These are phyloP conservation scores for Enteromius paludinosus DNA, from an alignment of 2,797 vertebrate genomes.

Conservation along the genomic window DNA sequence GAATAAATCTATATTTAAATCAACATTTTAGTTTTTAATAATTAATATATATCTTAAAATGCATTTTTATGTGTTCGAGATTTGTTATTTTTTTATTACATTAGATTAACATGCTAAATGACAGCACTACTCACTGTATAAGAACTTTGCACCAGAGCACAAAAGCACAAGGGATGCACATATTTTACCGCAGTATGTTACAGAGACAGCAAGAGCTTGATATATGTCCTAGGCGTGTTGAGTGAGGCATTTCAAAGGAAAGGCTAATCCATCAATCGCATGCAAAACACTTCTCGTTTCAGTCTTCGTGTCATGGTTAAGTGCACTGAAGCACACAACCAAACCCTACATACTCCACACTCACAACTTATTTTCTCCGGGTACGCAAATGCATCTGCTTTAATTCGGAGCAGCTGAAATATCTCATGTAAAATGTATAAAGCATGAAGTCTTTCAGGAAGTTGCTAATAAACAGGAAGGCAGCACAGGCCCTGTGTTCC, in stretches of 20 bases:
- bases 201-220: constrained; percentile 17
- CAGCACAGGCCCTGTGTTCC: constrained; percentile 33
- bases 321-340: constrained; percentile 40
- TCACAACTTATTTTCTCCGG: constrained; percentile 24
- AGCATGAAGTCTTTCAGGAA: constrained; percentile 50
- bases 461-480: constrained; percentile 57
- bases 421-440: constrained; percentile 60
- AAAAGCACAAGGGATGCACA: constrained; percentile 33
- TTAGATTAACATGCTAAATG: constrained; percentile 1
- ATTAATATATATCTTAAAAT: background rate
- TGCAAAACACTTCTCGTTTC: constrained; percentile 43
- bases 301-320: constrained; percentile 42
- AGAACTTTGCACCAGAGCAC: background rate
- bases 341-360: constrained; percentile 34
- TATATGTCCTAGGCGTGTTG: constrained; percentile 32
- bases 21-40: background rate
- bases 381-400: constrained; percentile 36
- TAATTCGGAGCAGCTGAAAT: constrained; percentile 49
- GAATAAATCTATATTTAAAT: background rate
- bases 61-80: background rate
- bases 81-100: background rate
- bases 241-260: constrained; percentile 37
- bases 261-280: constrained; percentile 41
- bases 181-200: background rate
- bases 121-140: background rate